These are phyloP conservation scores for Scomber japonicus DNA, from an alignment of 2,113 vertebrate genomes.

Conservation along the genomic window DNA sequence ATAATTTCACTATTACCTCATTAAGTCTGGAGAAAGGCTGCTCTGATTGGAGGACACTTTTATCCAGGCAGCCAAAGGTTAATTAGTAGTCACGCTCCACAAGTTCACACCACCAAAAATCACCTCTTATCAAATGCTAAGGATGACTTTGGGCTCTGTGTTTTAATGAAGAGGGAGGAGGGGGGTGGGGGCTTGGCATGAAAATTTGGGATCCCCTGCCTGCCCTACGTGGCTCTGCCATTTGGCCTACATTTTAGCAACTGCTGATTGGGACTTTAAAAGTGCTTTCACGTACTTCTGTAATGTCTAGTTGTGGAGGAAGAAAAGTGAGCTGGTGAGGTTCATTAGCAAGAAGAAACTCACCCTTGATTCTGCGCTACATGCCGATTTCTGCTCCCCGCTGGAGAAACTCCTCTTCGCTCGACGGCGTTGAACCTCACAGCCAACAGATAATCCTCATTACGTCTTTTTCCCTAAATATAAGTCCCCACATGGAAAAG, in stretches of 20 bases:
- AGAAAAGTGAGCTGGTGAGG: background rate
- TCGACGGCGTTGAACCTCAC: conserved; percentile 43
- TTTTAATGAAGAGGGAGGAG: conserved; percentile 22
- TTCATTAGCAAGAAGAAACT: conserved; percentile 17
- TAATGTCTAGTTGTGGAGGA: background rate
- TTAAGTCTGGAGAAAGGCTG: background rate
- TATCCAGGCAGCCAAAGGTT: background rate
- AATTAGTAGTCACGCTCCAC: background rate
- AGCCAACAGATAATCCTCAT: conserved; percentile 55
- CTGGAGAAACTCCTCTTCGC: conserved; percentile 31
- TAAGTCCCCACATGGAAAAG: conserved; percentile 1
- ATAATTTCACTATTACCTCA: background rate
- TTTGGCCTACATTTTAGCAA: conserved; percentile 55
- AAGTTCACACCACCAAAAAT: background rate
- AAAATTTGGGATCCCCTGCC: conserved; percentile 62
- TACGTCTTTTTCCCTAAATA: background rate
- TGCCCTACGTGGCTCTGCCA: conserved; percentile 67
- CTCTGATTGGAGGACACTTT: background rate
- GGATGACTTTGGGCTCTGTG: background rate
- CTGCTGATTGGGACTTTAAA: background rate
- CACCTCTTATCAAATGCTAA: background rate
- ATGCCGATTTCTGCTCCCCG: conserved; percentile 57
- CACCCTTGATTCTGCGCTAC: conserved; percentile 72
- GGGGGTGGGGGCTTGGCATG: conserved; percentile 30
- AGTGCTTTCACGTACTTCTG: too few relatives aligned